A percentile compares a stretch with the other conserved stretches of the same genome.
Evolutionary conservation across 2,888 invertebrate genomes (phyloP).

Genomic region (Choristoneura rosaceana): DNA sequence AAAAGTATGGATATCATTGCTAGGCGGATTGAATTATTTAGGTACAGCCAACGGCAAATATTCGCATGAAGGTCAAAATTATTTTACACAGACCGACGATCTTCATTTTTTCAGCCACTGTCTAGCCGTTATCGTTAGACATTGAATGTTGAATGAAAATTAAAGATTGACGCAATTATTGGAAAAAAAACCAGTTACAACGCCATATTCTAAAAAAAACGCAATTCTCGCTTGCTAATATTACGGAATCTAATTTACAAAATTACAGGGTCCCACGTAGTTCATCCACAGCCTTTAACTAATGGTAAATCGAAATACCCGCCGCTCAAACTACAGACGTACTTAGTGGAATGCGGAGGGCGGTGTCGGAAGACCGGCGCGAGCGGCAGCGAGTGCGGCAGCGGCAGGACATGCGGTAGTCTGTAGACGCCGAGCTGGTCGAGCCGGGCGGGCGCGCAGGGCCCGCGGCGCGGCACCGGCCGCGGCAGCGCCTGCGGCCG

Average conservation of each 20-base stretch:
- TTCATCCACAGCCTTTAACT: constrained; percentile 12
- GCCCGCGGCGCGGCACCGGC: constrained; percentile 78
- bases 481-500: constrained; percentile 83
- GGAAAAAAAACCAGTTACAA: background rate
- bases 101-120: too few relatives aligned
- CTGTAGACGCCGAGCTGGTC: constrained; percentile 89
- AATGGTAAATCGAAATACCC: constrained; percentile 5
- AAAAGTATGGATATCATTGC: background rate
- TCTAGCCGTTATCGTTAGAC: too few relatives aligned
- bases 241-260: too few relatives aligned
- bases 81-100: too few relatives aligned
- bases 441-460: constrained; percentile 84
- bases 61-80: too few relatives aligned
- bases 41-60: too few relatives aligned
- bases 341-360: constrained; percentile 71
- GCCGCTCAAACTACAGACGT: constrained; percentile 31
- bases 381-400: constrained; percentile 75
- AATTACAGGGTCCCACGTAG: background rate
- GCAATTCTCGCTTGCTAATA: too few relatives aligned
- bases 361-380: constrained; percentile 80
- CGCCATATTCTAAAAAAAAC: too few relatives aligned
- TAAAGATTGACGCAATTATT: background rate
- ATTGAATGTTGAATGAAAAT: too few relatives aligned
- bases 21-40: too few relatives aligned
- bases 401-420: constrained; percentile 82